phyloP scores from a whole-genome alignment of 92 coral and sea anemone species.

The Bergia puertoricense region DNA sequence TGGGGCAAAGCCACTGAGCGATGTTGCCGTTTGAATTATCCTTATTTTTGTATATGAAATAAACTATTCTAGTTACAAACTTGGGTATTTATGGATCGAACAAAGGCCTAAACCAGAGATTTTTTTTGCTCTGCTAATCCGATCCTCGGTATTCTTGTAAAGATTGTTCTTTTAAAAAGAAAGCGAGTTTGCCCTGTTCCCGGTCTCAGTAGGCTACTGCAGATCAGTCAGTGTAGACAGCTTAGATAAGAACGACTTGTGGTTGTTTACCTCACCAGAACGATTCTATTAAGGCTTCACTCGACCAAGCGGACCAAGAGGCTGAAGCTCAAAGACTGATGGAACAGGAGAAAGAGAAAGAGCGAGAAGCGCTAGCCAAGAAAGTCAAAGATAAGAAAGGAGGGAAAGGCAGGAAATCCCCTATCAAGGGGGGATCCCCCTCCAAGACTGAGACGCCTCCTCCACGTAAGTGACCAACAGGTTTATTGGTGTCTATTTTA shows the following conservation, averaged over 20 bases:
- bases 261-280: conserved; percentile 37
- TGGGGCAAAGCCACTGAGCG: too few species aligned
- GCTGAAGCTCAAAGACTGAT: conserved; percentile 82
- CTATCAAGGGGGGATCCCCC: conserved; percentile 72
- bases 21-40: too few species aligned
- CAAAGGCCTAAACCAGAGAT: too few species aligned
- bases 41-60: too few species aligned
- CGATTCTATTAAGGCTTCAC: conserved; percentile 65
- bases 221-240: conserved; percentile 22
- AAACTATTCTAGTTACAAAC: too few species aligned
- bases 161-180: too few species aligned
- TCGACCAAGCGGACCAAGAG: conserved; percentile 94
- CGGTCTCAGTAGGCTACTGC: not conserved
- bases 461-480: conserved; percentile 63
- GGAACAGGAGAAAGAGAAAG: conserved; percentile 87
- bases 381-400: conserved; percentile 95
- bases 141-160: too few species aligned
- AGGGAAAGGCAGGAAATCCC: conserved; percentile 91
- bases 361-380: conserved; percentile 83
- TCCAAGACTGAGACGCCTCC: conserved; percentile 90
- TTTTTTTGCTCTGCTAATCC: too few species aligned
- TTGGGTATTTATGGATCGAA: too few species aligned
- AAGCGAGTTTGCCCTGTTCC: not conserved
- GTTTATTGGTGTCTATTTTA: not conserved
- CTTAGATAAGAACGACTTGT: conserved; percentile 10